Percentiles rank a stretch among this genome's conserved stretches.
Evolutionary conservation across 2,113 vertebrate genomes (phyloP).

Genomic region (Tenebrosternarchus preto): DNA sequence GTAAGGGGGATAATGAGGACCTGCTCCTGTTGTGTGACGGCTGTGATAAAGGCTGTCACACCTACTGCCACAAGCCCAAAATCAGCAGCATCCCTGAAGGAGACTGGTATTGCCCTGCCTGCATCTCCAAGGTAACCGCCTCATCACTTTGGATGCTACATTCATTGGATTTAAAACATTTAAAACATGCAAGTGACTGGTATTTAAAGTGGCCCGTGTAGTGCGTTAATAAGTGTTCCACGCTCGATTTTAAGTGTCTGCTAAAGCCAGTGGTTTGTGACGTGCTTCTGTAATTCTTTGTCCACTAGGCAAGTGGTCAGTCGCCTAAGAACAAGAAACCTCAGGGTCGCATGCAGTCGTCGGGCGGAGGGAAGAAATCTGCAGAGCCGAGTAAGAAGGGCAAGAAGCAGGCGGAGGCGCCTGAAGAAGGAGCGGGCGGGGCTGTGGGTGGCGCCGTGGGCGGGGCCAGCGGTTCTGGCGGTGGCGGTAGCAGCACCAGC

Average conservation of each 20-base stretch:
- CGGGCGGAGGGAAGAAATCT: slow-evolving; percentile 76
- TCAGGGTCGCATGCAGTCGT: slow-evolving; percentile 65
- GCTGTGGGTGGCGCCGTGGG: slow-evolving; percentile 39
- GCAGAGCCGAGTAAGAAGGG: slow-evolving; percentile 83
- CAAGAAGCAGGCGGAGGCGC: slow-evolving; percentile 83
- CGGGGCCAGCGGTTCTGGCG: slow-evolving; percentile 53
- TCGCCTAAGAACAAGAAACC: slow-evolving; percentile 90
- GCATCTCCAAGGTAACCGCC: slow-evolving; percentile 91
- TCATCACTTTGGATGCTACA: background rate
- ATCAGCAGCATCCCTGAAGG: slow-evolving; percentile 95
- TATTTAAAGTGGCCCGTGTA: no score
- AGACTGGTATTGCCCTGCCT: slow-evolving; percentile 98
- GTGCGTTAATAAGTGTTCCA: no score
- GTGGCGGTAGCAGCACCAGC: slow-evolving; percentile 63
- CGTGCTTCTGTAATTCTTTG: no score
- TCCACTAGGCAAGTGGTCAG: slow-evolving; percentile 88
- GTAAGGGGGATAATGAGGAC: slow-evolving; percentile 97
- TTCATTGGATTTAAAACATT: no score
- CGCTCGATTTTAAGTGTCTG: no score
- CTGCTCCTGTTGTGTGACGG: slow-evolving; percentile 96
- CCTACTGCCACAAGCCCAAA: slow-evolving; percentile 97
- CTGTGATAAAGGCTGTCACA: slow-evolving; percentile 98
- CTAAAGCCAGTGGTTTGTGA: no score
- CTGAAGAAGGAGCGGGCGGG: slow-evolving; percentile 78
- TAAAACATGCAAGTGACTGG: no score